Evolutionary conservation across 2,888 invertebrate genomes (phyloP), one percentile per base, ranked within the genome.

Genomic region (Griposia aprilina): DNA sequence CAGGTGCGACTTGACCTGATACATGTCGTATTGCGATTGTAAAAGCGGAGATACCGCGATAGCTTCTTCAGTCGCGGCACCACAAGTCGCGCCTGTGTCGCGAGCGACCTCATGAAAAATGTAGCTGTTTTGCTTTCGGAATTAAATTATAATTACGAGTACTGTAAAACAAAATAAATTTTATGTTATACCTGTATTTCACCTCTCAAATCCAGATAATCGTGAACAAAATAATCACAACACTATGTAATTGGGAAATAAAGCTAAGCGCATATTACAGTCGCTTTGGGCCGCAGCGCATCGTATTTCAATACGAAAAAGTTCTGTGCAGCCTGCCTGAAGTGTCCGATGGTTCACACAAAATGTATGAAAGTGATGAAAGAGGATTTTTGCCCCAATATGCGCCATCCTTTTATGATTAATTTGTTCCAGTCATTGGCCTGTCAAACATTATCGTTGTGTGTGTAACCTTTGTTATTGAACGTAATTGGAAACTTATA

Each of bases 351-450:
- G 13, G 26, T 23, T 67, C 15, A 30, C 23, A 15, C 17, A 10
- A 68, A 30, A 50, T 5, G 4, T 48, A 50, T 23, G 8, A 15
- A 50, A 67, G 5, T 23, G 50, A 30, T 67, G 23, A 10, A 30
- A 68, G 8, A 36, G 30, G 6, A 52, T 36, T 52, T 68, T 17
- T 69, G 36, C 11, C 2, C 7, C n/a, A 55, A 55, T 20, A 69
- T 36, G 11, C n/a, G n/a, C 11, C 11, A 36, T 36, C 11, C 52
- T 69, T 69, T n/a, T 17, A 52, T 76, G 77, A 82, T 71, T 83
- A 71, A 83, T 68, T 62, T 59, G 62, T 23, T 20, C 52, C 62
- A 83, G 62, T 83, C 57, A 83, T 71, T 72, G 26, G 15, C 15
- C 8, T 48, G 36, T 8, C 45, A 26, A 8, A 67, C 66, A 60